A percentile compares a stretch with the other conserved stretches of the same genome.
phyloP scores from a whole-genome alignment of 1,140 invertebrate species.

The Stegodyphus mimosarum region DNA sequence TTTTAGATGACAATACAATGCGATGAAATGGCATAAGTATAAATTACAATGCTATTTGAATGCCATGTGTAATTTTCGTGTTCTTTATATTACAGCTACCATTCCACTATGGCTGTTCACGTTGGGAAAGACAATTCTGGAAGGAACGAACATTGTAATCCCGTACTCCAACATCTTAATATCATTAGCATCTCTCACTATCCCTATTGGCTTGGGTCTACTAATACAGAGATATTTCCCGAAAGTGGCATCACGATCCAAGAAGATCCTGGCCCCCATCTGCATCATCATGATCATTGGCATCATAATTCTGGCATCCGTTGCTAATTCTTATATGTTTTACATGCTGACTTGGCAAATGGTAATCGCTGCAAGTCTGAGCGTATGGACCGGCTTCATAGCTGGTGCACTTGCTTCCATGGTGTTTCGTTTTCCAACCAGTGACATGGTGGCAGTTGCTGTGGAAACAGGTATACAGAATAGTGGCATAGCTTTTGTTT shows the following conservation, averaged over 20 bases:
- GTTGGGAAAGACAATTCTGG: conserved; percentile 66
- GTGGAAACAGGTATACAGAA: conserved; percentile 73
- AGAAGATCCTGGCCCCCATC: conserved; percentile 65
- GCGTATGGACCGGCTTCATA: conserved; percentile 72
- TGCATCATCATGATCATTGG: conserved; percentile 58
- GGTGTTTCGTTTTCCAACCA: conserved; percentile 32
- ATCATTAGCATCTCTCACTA: conserved; percentile 67
- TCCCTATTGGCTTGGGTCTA: conserved; percentile 70
- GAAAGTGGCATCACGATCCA: conserved; percentile 62
- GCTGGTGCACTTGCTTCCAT: conserved; percentile 66
- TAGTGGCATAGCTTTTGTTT: conserved; percentile 68
- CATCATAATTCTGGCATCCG: conserved; percentile 67
- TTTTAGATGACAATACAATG: no score
- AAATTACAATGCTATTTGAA: no score
- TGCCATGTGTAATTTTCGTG: conserved; percentile 21
- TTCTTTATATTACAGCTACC: conserved; percentile 67
- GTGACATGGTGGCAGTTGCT: conserved; percentile 69
- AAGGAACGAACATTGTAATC: conserved; percentile 64
- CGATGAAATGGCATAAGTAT: no score
- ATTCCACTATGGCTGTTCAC: conserved; percentile 72
- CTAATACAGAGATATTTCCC: conserved; percentile 63
- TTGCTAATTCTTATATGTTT: conserved; percentile 71
- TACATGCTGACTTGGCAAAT: conserved; percentile 67
- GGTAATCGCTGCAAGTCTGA: conserved; percentile 68
- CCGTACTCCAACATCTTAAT: conserved; percentile 69